A percentile compares a stretch with the other conserved stretches of the same genome.
phyloP scores from a whole-genome alignment of 2,888 invertebrate species.

The Phasia obesa region DNA sequence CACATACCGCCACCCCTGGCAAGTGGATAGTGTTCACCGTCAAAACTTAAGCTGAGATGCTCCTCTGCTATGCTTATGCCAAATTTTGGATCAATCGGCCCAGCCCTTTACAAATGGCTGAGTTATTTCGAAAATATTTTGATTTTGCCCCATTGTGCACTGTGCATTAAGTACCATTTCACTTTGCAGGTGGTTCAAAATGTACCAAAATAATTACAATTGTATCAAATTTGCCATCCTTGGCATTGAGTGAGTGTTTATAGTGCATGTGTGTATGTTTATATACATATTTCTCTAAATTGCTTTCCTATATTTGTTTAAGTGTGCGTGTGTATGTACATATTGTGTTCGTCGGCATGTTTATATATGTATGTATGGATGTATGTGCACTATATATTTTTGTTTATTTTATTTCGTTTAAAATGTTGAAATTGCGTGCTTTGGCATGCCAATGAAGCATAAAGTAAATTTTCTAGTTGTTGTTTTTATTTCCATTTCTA shows the following conservation, averaged over 20 bases:
- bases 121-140: no score
- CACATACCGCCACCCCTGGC: no score
- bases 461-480: slow-evolving; percentile 41
- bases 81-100: no score
- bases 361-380: no score
- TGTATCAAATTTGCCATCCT: neutral
- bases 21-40: no score
- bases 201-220: no score
- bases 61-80: no score
- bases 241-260: neutral
- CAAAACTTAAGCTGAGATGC: no score
- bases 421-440: slow-evolving; percentile 70
- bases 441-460: slow-evolving; percentile 72
- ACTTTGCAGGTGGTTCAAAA: no score
- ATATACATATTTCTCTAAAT: neutral
- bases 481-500: slow-evolving; percentile 47
- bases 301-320: neutral
- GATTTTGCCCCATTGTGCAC: no score
- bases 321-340: neutral
- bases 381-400: neutral
- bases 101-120: no score
- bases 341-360: slow-evolving; percentile 3
- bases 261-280: neutral
- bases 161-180: no score
- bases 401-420: slow-evolving; percentile 65